A percentile compares a stretch with the other conserved stretches of the same genome.
Conservation (phyloP, 1,140 invertebrate genomes). For the Drosophila setifemur region DNA sequence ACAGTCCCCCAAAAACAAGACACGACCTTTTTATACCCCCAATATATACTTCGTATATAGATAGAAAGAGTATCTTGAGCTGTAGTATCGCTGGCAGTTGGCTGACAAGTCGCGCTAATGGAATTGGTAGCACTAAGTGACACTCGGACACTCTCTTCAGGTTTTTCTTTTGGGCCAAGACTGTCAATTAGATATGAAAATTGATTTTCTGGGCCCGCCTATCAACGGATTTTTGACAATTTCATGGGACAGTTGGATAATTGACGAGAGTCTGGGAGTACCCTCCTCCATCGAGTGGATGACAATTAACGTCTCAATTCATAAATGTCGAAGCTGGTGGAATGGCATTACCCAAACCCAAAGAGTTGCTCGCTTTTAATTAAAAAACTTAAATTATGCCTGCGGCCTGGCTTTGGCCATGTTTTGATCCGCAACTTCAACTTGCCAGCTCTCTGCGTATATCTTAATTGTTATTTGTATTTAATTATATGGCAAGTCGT, state of each 20-base stretch:
- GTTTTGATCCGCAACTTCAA: conserved; percentile 5
- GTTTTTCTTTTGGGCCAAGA: conserved; percentile 26
- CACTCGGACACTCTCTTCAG: conserved; percentile 36
- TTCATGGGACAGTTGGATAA: conserved; percentile 55
- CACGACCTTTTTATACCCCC: not conserved
- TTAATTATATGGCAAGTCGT: conserved; percentile 55
- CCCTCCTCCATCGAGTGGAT: conserved; percentile 8
- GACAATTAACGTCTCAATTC: conserved; percentile 72
- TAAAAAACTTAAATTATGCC: conserved; percentile 57
- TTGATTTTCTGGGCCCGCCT: conserved; percentile 55
- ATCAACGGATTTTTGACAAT: conserved; percentile 63
- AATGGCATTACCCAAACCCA: conserved; percentile 30
- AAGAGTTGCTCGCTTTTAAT: conserved; percentile 51
- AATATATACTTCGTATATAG: not conserved
- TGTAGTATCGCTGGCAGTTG: not conserved
- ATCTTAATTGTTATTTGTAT: conserved; percentile 67
- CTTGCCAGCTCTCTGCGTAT: conserved; percentile 20
- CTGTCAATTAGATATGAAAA: conserved; percentile 71
- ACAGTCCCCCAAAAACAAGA: not conserved
- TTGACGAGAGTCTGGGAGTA: conserved; percentile 30
- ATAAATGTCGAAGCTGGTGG: conserved; percentile 44
- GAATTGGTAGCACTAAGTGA: conserved; percentile 58
- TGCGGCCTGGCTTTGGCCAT: conserved; percentile 16
- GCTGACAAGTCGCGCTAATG: conserved; percentile 56
- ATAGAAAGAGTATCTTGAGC: not conserved